phyloP scores from a whole-genome alignment of 2,888 invertebrate genomes.

The Leptinotarsa juncta region DNA sequence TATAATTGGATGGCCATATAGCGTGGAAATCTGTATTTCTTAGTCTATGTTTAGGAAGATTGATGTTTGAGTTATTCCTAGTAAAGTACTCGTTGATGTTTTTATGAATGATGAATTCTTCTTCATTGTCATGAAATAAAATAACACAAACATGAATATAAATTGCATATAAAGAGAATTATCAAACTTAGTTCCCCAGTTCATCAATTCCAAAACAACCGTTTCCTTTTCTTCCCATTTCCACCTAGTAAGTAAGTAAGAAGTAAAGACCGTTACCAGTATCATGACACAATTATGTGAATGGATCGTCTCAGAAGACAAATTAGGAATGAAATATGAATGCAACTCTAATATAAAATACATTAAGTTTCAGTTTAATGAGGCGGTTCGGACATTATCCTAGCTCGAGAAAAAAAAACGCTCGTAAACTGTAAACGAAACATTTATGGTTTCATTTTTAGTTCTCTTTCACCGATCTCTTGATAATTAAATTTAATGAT shows the following conservation, averaged over 20 bases:
- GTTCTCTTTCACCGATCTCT: neutral
- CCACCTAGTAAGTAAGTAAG: neutral
- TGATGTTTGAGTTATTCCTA: too few species aligned
- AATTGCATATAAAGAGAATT: too few species aligned
- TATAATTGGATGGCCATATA: too few species aligned
- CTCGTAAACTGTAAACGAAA: neutral
- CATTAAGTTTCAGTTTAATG: conserved; percentile 1
- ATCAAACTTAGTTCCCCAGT: too few species aligned
- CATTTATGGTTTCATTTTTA: neutral
- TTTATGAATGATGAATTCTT: too few species aligned
- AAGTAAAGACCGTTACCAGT: neutral
- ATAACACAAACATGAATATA: too few species aligned
- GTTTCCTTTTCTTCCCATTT: too few species aligned
- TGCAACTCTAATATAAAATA: conserved; percentile 3
- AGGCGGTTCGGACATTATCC: neutral
- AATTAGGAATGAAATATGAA: conserved; percentile 5
- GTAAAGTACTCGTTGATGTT: too few species aligned
- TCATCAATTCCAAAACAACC: too few species aligned
- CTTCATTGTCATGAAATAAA: too few species aligned
- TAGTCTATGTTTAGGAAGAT: too few species aligned
- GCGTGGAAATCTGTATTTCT: too few species aligned
- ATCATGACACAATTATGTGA: neutral
- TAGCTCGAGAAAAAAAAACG: neutral
- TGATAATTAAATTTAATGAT: neutral
- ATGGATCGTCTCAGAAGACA: neutral